These are phyloP conservation scores for Turritopsis rubra DNA, from an alignment of 30 jellyfish, hydroid and myxozoan genomes.

Conservation along the genomic window DNA sequence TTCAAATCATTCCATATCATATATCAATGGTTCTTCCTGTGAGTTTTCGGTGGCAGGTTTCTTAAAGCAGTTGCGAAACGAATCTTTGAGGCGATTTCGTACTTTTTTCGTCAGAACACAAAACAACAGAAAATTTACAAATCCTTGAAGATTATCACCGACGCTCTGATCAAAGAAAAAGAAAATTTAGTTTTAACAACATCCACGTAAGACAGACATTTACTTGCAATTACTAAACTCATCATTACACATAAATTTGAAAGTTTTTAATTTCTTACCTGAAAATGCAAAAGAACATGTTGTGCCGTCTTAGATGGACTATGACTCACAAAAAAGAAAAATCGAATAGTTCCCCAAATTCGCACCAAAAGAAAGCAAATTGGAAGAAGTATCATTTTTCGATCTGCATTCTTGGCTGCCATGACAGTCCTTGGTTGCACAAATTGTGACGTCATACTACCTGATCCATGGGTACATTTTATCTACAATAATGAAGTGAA, in stretches of 20 bases:
- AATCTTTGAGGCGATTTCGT: conserved; percentile 30
- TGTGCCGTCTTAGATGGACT: neutral
- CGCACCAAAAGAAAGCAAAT: conserved; percentile 49
- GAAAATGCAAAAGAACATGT: conserved; percentile 49
- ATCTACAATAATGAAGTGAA: neutral
- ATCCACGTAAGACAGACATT: neutral
- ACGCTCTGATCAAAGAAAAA: conserved; percentile 47
- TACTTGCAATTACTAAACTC: too few relatives aligned
- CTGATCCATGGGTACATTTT: neutral
- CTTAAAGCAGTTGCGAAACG: neutral
- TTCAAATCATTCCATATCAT: neutral
- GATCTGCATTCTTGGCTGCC: conserved; percentile 73
- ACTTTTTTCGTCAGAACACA: conserved; percentile 77
- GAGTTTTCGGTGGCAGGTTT: neutral
- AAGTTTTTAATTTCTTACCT: conserved; percentile 41
- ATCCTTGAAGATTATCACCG: conserved; percentile 83
- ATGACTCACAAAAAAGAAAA: conserved; percentile 17
- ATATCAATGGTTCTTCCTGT: neutral
- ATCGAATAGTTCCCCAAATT: conserved; percentile 77
- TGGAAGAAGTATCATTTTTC: conserved; percentile 69
- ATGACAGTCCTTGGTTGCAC: conserved; percentile 43
- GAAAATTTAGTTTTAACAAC: neutral
- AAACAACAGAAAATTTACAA: conserved; percentile 69
- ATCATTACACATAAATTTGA: neutral
- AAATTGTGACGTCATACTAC: conserved; percentile 6